Percentiles rank a stretch among this genome's conserved stretches.
Conservation (phyloP, 1,140 invertebrate species). For the Bombyx mandarina region DNA sequence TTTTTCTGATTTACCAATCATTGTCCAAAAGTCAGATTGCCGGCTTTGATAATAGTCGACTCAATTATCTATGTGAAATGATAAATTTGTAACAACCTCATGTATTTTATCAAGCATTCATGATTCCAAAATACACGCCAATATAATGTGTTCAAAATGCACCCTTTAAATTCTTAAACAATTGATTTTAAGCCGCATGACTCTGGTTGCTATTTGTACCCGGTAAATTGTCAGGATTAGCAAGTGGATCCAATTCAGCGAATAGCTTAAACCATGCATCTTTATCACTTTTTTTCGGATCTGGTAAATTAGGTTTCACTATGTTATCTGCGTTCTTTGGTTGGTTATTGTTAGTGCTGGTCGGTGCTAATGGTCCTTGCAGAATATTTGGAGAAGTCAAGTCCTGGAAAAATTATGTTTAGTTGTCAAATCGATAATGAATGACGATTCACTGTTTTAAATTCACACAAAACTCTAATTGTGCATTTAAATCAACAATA, state of each 20-base stretch:
- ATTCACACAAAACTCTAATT: not conserved
- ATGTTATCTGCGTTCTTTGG: conserved; percentile 2
- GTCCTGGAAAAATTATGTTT: conserved; percentile 26
- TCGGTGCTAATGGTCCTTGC: conserved; percentile 29
- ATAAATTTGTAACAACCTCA: not conserved
- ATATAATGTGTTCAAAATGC: not conserved
- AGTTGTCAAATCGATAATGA: not conserved
- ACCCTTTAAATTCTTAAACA: not conserved
- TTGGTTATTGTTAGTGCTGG: conserved; percentile 21
- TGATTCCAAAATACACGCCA: not conserved
- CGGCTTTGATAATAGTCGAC: too few relatives aligned
- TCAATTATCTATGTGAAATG: not conserved
- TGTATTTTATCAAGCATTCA: not conserved
- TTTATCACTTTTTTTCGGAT: conserved; percentile 63
- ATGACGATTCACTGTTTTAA: not conserved
- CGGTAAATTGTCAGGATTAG: conserved; percentile 76
- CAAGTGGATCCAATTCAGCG: conserved; percentile 92
- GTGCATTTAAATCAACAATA: too few relatives aligned
- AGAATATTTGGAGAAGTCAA: conserved; percentile 26
- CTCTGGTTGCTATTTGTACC: conserved; percentile 58
- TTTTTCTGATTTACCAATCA: too few relatives aligned
- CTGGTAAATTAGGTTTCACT: conserved; percentile 11
- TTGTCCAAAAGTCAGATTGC: too few relatives aligned
- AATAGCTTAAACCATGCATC: conserved; percentile 91
- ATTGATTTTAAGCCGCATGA: conserved; percentile 45